Base-by-base conservation (phyloP, 1,140 invertebrate genomes). In the Zaprionus tsacasi region DNA sequence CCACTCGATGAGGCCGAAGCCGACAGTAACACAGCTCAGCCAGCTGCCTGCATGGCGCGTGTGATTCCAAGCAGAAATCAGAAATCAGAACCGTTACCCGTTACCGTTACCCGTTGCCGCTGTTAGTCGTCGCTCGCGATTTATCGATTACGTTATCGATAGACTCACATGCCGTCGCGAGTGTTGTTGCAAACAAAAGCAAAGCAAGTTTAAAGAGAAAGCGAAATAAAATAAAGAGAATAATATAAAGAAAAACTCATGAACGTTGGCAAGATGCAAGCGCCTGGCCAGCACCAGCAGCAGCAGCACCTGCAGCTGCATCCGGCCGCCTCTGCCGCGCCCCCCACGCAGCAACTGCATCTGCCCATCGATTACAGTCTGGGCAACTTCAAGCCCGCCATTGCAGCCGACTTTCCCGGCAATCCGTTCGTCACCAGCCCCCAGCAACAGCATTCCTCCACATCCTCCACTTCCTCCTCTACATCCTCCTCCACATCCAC, bases 1-100 rank as follows among this genome's bases (percentile, higher is more conserved):
- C 87, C 91, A 79, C 73, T 91, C 81, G 78, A 91, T 85, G 91
- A 91, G 78, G 83, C 87, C 87, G 90, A 90, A 78, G 78, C 79
- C 76, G 76, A 80, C 81, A 89, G 85, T 89, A 68, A 71, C 40
- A 45, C 40, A 45, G 63, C 48, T 63, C 55, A 73, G 76, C 69
- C 73, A 70, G 59, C 70, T 65, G 67, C 74, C 67, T 55, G 58
- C 52, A 60, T 48, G 43, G 66, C 70, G 69, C 78, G 74, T 65
- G 65, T 72, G 63, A 52, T n/a, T 6, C 45, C 12, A 61, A 35
- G 17, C 40, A 52, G 35, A 40, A 33, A 63, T 25, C 50, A 61
- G 3, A 66, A 77, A 77, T 73, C 68, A 67, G 56, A 68, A 57
- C 59, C 43, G 43, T 27, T 50, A 25, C 45, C 64, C 50, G 36